Percentiles rank a stretch among this genome's conserved stretches.
Evolutionary conservation across 2,113 vertebrate genomes (phyloP).

Genomic region (Xenopus laevis): DNA sequence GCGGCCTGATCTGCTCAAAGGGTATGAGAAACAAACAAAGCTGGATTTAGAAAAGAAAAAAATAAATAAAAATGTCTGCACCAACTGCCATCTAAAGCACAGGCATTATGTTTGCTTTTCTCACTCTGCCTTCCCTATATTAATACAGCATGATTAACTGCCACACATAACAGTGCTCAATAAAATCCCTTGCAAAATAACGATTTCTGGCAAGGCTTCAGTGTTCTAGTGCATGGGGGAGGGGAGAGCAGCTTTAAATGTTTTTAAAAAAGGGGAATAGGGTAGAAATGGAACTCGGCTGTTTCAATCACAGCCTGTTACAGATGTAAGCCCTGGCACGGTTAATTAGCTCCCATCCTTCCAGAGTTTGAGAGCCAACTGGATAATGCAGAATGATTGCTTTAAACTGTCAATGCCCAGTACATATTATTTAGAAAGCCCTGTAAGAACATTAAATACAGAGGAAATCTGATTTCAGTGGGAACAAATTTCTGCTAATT

Average conservation of each 20-base stretch:
- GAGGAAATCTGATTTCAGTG: constrained; percentile 30
- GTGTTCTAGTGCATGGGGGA: constrained; percentile 27
- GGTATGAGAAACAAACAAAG: too few relatives aligned
- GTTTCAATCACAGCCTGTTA: constrained; percentile 34
- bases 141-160: constrained; percentile 23
- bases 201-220: constrained; percentile 36
- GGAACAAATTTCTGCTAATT: constrained; percentile 17
- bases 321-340: constrained; percentile 37
- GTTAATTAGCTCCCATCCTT: constrained; percentile 40
- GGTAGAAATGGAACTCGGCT: constrained; percentile 29
- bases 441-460: constrained; percentile 35
- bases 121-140: constrained; percentile 7
- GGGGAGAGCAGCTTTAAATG: constrained; percentile 6
- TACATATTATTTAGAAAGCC: constrained; percentile 39
- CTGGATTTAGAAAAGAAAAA: too few relatives aligned
- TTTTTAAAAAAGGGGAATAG: constrained; percentile 7
- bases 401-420: constrained; percentile 30
- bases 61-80: too few relatives aligned
- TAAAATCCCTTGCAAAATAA: constrained; percentile 36
- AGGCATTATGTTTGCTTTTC: background rate
- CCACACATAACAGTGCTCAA: constrained; percentile 15
- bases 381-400: constrained; percentile 45
- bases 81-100: background rate
- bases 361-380: constrained; percentile 33
- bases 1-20: too few relatives aligned